Conservation (phyloP, 2,888 invertebrate species). For the Gryllus longicercus region DNA sequence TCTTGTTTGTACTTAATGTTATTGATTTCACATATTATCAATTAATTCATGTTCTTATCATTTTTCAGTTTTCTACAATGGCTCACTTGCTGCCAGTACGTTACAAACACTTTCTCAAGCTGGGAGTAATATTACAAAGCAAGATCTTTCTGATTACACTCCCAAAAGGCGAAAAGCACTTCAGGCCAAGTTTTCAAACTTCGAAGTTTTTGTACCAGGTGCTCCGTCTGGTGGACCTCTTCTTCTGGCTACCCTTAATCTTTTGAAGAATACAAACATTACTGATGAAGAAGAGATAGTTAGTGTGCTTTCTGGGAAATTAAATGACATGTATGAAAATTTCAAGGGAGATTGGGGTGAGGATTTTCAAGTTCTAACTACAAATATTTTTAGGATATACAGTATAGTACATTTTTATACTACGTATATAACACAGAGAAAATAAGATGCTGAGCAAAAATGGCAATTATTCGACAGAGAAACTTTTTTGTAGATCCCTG, state of each 20-base stretch:
- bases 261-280: slow-evolving; percentile 23
- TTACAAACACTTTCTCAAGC: slow-evolving; percentile 46
- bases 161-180: slow-evolving; percentile 34
- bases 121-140: slow-evolving; percentile 42
- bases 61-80: slow-evolving; percentile 44
- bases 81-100: slow-evolving; percentile 48
- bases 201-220: slow-evolving; percentile 40
- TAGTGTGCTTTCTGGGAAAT: slow-evolving; percentile 2
- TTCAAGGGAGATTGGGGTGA: slow-evolving; percentile 32
- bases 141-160: slow-evolving; percentile 37
- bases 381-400: too few relatives aligned
- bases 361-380: not conserved
- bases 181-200: slow-evolving; percentile 36
- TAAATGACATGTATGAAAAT: slow-evolving; percentile 11
- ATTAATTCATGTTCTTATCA: too few relatives aligned
- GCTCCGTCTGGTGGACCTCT: slow-evolving; percentile 42
- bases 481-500: too few relatives aligned
- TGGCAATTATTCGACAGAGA: too few relatives aligned
- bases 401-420: too few relatives aligned
- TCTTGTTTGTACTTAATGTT: too few relatives aligned
- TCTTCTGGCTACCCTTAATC: slow-evolving; percentile 37
- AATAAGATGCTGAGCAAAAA: too few relatives aligned
- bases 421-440: too few relatives aligned
- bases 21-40: too few relatives aligned
- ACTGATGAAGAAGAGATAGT: slow-evolving; percentile 19